Percentiles rank a stretch among this genome's conserved stretches.
These are phyloP conservation scores for Heliothis virescens DNA, from an alignment of 1,140 invertebrate genomes.

Conservation along the genomic window DNA sequence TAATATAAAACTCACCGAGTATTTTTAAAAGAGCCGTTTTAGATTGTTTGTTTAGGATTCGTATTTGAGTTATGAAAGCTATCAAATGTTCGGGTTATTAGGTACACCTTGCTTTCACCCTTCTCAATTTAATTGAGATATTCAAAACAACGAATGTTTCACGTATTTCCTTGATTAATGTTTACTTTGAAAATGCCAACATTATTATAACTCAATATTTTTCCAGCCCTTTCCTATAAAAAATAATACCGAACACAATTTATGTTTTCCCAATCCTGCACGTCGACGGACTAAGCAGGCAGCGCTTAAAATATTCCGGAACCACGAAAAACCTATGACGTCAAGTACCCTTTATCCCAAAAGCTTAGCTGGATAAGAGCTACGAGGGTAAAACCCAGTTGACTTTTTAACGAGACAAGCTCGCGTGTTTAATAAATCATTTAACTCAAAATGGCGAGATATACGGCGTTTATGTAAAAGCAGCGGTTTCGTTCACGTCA, in stretches of 20 bases:
- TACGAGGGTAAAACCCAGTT: slow-evolving; percentile 43
- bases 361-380: slow-evolving; percentile 38
- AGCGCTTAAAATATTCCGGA: slow-evolving; percentile 44
- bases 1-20: slow-evolving; percentile 21
- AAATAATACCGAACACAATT: slow-evolving; percentile 9
- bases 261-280: background rate
- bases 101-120: slow-evolving; percentile 7
- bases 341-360: slow-evolving; percentile 45
- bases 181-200: too few relatives aligned
- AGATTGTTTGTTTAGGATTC: slow-evolving; percentile 46
- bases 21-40: slow-evolving; percentile 36
- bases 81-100: slow-evolving; percentile 44
- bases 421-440: slow-evolving; percentile 45
- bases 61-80: slow-evolving; percentile 37
- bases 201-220: background rate
- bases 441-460: slow-evolving; percentile 35
- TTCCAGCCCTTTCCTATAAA: background rate
- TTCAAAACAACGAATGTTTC: background rate
- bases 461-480: slow-evolving; percentile 45
- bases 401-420: slow-evolving; percentile 45
- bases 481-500: slow-evolving; percentile 43
- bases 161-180: too few relatives aligned
- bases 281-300: background rate
- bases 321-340: slow-evolving; percentile 44
- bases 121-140: slow-evolving; percentile 39